phyloP scores from a whole-genome alignment of 35 echinoderm and acorn worm species.

The Heliocidaris erythrogramma region DNA sequence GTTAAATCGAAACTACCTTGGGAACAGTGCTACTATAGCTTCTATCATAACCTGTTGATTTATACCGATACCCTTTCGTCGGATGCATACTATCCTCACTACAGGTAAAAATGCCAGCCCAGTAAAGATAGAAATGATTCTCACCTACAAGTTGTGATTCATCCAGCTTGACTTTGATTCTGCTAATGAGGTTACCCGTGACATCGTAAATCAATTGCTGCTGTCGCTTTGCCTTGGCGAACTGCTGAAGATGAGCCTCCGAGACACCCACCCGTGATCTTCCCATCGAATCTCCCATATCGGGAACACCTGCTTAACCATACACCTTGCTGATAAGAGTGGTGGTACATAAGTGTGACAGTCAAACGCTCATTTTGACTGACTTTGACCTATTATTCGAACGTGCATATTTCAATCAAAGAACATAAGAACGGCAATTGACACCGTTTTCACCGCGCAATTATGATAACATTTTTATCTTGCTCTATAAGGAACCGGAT shows the following conservation, averaged over 20 bases:
- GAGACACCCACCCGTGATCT: neutral
- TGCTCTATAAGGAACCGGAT: neutral
- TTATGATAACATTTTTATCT: neutral
- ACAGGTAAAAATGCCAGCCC: neutral
- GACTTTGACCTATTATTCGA: too few relatives aligned
- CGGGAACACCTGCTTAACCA: neutral
- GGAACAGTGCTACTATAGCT: too few relatives aligned
- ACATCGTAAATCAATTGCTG: slow-evolving; percentile 4
- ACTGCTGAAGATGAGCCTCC: neutral
- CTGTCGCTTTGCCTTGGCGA: neutral
- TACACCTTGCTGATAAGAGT: neutral
- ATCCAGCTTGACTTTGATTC: neutral
- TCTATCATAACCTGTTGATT: too few relatives aligned
- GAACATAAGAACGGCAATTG: neutral
- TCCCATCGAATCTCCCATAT: neutral
- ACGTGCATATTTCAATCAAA: neutral
- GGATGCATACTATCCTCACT: too few relatives aligned
- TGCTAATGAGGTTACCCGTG: neutral
- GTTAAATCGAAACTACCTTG: too few relatives aligned
- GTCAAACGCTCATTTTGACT: neutral
- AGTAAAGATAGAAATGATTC: neutral
- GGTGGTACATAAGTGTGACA: neutral
- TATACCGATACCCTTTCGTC: too few relatives aligned
- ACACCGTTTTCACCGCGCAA: neutral
- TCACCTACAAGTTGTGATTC: neutral